Percentiles rank a stretch among this genome's conserved stretches.
These are phyloP conservation scores for Eulemur macaco DNA, from an alignment of 2,113 vertebrate genomes.

Conservation along the genomic window DNA sequence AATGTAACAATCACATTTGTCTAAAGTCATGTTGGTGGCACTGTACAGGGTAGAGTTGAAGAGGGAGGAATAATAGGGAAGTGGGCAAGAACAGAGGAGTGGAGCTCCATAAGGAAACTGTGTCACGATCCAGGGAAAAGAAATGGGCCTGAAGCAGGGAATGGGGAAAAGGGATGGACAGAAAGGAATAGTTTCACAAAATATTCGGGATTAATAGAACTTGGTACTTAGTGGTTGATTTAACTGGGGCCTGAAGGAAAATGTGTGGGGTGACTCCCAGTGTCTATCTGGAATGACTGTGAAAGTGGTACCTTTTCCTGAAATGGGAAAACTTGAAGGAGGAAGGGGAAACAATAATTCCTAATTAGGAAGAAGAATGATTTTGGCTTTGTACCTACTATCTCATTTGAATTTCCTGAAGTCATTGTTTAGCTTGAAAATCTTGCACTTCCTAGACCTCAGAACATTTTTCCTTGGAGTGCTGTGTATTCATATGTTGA, in stretches of 20 bases:
- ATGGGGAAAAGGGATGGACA: too few species aligned
- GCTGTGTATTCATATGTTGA: constrained; percentile 8
- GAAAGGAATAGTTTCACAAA: not conserved
- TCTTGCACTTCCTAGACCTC: not conserved
- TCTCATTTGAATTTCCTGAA: constrained; percentile 41
- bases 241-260: not conserved
- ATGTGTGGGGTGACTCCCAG: not conserved
- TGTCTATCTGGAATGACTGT: not conserved
- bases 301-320: not conserved
- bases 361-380: not conserved
- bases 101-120: not conserved
- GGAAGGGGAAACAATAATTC: not conserved
- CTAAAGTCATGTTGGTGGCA: not conserved
- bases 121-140: not conserved
- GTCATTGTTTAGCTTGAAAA: constrained; percentile 37
- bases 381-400: not conserved
- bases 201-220: not conserved
- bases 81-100: not conserved
- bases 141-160: not conserved
- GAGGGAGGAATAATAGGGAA: not conserved
- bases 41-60: not conserved
- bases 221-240: not conserved
- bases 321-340: not conserved
- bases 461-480: not conserved
- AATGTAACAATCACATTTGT: not conserved